A percentile compares a stretch with the other conserved stretches of the same genome.
phyloP scores from a whole-genome alignment of 2,888 invertebrate genomes.

The Synanthedon tipuliformis region DNA sequence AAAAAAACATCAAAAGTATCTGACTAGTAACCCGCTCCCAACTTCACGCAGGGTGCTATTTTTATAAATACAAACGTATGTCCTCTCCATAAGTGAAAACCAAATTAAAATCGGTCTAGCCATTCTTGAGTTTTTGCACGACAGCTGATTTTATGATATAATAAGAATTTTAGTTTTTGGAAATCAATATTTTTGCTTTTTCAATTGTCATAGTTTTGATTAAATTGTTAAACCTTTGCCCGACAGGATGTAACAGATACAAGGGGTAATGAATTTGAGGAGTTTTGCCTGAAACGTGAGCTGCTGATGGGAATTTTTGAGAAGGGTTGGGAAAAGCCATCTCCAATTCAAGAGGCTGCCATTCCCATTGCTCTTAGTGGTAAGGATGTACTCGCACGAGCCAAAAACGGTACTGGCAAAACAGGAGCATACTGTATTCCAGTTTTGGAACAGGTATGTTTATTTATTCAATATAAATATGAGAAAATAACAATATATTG shows the following conservation, averaged over 20 bases:
- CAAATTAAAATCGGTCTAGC: too few species aligned
- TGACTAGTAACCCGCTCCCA: too few species aligned
- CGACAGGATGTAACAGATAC: conserved; percentile 98
- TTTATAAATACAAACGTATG: too few species aligned
- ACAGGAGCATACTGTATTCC: conserved; percentile 99
- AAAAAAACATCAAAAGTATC: too few species aligned
- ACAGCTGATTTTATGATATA: too few species aligned
- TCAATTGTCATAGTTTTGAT: conserved; percentile 6
- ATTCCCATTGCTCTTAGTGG: conserved; percentile 98
- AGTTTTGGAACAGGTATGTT: conserved; percentile 85
- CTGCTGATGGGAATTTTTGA: conserved; percentile 99
- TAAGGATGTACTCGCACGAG: conserved; percentile 97
- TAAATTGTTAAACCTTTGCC: background rate
- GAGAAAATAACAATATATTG: too few species aligned
- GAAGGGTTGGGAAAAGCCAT: conserved; percentile 99
- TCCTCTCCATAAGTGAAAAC: too few species aligned
- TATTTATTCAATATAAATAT: background rate
- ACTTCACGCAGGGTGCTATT: too few species aligned
- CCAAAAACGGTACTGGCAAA: conserved; percentile 99
- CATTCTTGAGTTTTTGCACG: too few species aligned
- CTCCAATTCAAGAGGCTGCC: conserved; percentile 99
- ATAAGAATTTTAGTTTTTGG: background rate
- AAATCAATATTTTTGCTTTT: conserved; percentile 5
- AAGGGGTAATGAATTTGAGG: conserved; percentile 99
- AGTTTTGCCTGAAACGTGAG: conserved; percentile 97